These are phyloP conservation scores for Rhyzopertha dominica DNA, from an alignment of 1,140 invertebrate species.

Conservation along the genomic window DNA sequence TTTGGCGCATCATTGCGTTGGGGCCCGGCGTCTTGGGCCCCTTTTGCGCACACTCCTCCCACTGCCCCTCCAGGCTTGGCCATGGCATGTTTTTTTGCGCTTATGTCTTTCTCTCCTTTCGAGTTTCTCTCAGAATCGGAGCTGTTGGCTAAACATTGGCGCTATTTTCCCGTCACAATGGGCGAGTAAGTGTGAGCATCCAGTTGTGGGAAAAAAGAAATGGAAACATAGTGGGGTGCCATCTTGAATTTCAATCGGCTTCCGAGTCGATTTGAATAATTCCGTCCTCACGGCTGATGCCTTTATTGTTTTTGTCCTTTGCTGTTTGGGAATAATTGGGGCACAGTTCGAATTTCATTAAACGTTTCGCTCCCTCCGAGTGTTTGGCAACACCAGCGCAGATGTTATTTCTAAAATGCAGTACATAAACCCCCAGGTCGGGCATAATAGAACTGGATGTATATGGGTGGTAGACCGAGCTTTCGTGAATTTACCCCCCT, in stretches of 20 bases:
- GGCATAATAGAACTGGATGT: not conserved
- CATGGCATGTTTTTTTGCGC: slow-evolving; percentile 1
- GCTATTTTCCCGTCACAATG: slow-evolving; percentile 18
- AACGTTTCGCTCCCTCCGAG: not conserved
- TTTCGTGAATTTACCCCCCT: slow-evolving; percentile 1
- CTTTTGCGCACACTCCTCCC: slow-evolving; percentile 14
- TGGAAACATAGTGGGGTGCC: slow-evolving; percentile 10
- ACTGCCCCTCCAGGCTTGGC: slow-evolving; percentile 14
- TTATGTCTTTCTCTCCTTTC: slow-evolving; percentile 8
- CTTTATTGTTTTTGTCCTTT: slow-evolving; percentile 4
- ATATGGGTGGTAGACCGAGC: not conserved
- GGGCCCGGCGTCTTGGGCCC: too few species aligned
- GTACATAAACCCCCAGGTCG: not conserved
- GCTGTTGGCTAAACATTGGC: slow-evolving; percentile 25
- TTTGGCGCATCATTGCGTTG: slow-evolving; percentile 1
- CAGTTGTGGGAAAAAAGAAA: slow-evolving; percentile 16
- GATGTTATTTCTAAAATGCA: not conserved
- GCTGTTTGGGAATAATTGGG: not conserved
- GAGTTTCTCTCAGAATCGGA: slow-evolving; percentile 20
- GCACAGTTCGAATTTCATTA: slow-evolving; percentile 1
- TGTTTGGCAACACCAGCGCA: not conserved
- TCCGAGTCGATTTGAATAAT: slow-evolving; percentile 10
- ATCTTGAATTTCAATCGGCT: slow-evolving; percentile 23
- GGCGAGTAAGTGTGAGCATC: slow-evolving; percentile 19
- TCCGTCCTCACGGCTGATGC: not conserved